Evolutionary conservation across 1,140 invertebrate genomes (phyloP), one percentile per base, ranked within the genome.

Genomic region (Philaenus spumarius): DNA sequence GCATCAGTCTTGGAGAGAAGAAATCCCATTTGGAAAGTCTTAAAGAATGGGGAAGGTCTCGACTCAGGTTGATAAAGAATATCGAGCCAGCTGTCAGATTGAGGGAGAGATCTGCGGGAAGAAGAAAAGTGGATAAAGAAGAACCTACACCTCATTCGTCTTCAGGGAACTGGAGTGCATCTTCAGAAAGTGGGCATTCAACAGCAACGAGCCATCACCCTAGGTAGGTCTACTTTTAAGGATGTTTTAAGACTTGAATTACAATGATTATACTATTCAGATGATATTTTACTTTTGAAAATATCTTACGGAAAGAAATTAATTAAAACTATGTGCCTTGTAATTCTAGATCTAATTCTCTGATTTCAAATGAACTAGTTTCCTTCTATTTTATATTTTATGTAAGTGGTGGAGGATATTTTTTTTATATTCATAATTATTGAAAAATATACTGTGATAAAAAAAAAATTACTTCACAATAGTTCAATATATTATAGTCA

Each of bases 81-180:
- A 58, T 52, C 9, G 64, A 66, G 23, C 19, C 61, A 2, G 59
- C 55, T n/a, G 61, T 64, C 2, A 61, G 58, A 37, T 57, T 66
- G 12, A 60, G 65, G 43, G 55, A 54, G 23, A 53, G 60, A 9
- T 45, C 58, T 5, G 62, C 59, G 14, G 20, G 39, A 1, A 53
- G 61, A 7, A 56, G 66, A 34, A 66, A 62, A 54, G 59, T 55
- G 59, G 61, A 63, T 40, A 64, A 63, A 11, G 86, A 89, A 57
- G 90, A 92, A 68, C 76, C 75, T 5, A 53, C 53, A 7, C 83
- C 85, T 20, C 87, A 91, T 72, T 93, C 90, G 1, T 93, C 89
- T 40, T 92, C 89, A 59, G 93, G 93, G 43, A 95, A 95, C 72
- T 95, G 93, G 93, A 93, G 89, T 65, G 90, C 89, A 34, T 92